Evolutionary conservation across 2,888 invertebrate genomes (phyloP).

Genomic region (Eilema sororculum): DNA sequence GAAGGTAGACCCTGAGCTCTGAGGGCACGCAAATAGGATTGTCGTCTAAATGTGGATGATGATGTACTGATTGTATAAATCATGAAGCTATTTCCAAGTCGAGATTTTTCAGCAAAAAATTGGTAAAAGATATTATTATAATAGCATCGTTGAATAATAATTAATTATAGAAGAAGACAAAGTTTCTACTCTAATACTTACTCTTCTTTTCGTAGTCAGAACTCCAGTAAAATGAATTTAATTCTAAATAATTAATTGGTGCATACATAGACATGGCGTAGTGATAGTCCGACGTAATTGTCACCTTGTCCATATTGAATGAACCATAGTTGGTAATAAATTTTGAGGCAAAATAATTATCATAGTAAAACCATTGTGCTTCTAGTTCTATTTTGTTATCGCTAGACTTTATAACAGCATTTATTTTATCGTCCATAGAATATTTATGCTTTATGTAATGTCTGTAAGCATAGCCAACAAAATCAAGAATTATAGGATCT

Average conservation of each 20-base stretch:
- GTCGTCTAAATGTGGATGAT: too few relatives aligned
- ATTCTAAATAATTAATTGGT: slow-evolving; percentile 46
- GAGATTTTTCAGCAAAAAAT: too few relatives aligned
- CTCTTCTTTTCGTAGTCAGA: not conserved
- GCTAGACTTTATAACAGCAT: slow-evolving; percentile 69
- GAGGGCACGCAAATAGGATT: too few relatives aligned
- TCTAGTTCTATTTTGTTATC: slow-evolving; percentile 78
- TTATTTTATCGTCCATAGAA: slow-evolving; percentile 79
- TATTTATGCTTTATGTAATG: slow-evolving; percentile 63
- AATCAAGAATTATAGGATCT: slow-evolving; percentile 61
- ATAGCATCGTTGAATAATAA: too few relatives aligned
- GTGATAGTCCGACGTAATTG: slow-evolving; percentile 14
- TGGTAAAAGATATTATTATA: too few relatives aligned
- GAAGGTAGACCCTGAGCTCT: too few relatives aligned
- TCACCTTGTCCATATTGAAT: slow-evolving; percentile 68
- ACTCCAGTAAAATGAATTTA: not conserved
- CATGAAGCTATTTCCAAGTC: too few relatives aligned
- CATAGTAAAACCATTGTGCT: slow-evolving; percentile 75
- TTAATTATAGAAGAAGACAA: not conserved
- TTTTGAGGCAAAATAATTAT: slow-evolving; percentile 77
- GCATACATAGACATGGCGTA: slow-evolving; percentile 65
- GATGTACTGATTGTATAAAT: too few relatives aligned
- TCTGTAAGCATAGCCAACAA: slow-evolving; percentile 18
- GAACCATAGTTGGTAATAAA: slow-evolving; percentile 79
- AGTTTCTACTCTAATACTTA: not conserved